A percentile compares a stretch with the other conserved stretches of the same genome.
Conservation (phyloP, 1,140 invertebrate species). For the Oedothorax gibbosus region DNA sequence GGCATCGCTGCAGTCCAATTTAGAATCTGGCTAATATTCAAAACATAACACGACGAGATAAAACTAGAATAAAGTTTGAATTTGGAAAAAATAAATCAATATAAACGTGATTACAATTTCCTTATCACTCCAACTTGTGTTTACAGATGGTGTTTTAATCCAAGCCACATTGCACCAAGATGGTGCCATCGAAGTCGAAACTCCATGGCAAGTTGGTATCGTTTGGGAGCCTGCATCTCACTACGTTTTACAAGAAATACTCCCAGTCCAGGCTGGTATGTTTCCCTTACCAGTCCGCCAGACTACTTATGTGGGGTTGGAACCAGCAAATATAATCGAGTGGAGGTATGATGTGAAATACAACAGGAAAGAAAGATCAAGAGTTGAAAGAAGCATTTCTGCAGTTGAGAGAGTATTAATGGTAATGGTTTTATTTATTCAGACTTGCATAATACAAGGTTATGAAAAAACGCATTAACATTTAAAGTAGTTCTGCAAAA, state of each 20-base stretch:
- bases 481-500: too few species aligned
- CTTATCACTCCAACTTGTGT: not conserved
- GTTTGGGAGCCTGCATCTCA: conserved; percentile 78
- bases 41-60: not conserved
- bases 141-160: conserved; percentile 64
- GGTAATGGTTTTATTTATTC: conserved; percentile 22
- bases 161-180: conserved; percentile 69
- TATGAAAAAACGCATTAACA: not conserved
- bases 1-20: too few species aligned
- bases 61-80: not conserved
- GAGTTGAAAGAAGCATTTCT: conserved; percentile 53
- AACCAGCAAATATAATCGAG: conserved; percentile 91
- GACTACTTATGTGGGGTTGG: conserved; percentile 70
- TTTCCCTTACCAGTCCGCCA: conserved; percentile 90
- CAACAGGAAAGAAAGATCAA: conserved; percentile 65
- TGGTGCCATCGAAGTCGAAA: conserved; percentile 69
- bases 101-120: not conserved
- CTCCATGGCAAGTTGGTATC: conserved; percentile 69
- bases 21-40: too few species aligned
- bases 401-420: conserved; percentile 63
- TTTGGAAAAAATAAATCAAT: not conserved
- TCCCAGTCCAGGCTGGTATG: conserved; percentile 93
- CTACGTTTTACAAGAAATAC: conserved; percentile 84
- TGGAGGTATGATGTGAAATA: conserved; percentile 81
- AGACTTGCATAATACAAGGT: not conserved